Evolutionary conservation across 2,113 vertebrate species (phyloP), one percentile per base, ranked within the genome.

Genomic region (Isichthys henryi): DNA sequence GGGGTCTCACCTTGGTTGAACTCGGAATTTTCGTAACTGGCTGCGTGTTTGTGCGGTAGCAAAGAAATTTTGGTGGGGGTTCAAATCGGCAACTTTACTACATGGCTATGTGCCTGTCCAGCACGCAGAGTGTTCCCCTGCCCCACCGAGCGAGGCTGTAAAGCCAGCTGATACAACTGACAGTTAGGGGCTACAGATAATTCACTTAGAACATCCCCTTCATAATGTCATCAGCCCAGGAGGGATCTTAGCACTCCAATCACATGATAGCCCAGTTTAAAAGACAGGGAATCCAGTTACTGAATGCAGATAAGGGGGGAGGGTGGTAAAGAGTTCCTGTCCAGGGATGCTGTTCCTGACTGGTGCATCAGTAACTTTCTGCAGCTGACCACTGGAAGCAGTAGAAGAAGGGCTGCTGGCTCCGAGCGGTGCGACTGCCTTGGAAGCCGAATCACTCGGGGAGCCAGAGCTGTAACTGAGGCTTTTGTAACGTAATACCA

Each of bases 121-220:
- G n/a, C n/a, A 80, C 39, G 13, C 49, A 3, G 46, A 46, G 83
- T 89, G 70, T n/a, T 45, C 50, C 45, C 74, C 48, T 53, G 35
- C 35, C 88, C 88, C 19, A 35, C 70, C 23, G n/a, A 82, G 74
- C 7, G 5, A 82, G 49, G 35, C 77, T 48, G 58, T 58, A 62
- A 89, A 84, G 77, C 74, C 43, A 15, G 39, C 39, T 31, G 21
- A 56, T 77, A 89, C 88, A 89, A 77, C 77, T 77, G 80, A 77
- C 43, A 89, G 83, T 89, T 84, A 19, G 27, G 31, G 52, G 88
- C 52, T 39, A 85, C 77, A 62, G 39, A 48, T 43, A 15, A 89
- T 58, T 84, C 21, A 7, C 77, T 89, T 62, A 89, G 88, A 48
- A 43, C 39, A 82, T 17, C 85, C 49, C 50, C 50, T 35, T 35